These are phyloP conservation scores for Drosophila pegasa DNA, from an alignment of 2,888 invertebrate genomes.

Conservation along the genomic window DNA sequence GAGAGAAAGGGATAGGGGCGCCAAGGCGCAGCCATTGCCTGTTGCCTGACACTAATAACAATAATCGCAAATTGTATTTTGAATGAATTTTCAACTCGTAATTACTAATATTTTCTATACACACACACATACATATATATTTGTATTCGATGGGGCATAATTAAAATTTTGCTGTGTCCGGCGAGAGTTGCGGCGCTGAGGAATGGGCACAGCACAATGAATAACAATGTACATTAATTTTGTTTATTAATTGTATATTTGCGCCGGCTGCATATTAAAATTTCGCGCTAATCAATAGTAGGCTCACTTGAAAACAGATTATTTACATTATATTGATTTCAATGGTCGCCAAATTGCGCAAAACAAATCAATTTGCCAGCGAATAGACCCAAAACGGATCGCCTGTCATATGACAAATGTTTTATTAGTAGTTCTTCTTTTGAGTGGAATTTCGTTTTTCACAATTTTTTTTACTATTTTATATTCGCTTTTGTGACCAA, in stretches of 20 bases:
- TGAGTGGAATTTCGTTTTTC: background rate
- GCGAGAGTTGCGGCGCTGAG: constrained; percentile 16
- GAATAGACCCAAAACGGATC: background rate
- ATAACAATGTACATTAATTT: constrained; percentile 73
- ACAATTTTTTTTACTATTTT: background rate
- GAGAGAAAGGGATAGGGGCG: constrained; percentile 1
- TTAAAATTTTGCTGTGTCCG: constrained; percentile 78
- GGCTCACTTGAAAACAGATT: constrained; percentile 50
- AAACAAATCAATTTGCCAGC: constrained; percentile 19
- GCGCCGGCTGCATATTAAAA: constrained; percentile 70
- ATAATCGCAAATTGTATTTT: constrained; percentile 83
- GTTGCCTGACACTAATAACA: constrained; percentile 77
- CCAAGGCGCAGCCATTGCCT: constrained; percentile 40
- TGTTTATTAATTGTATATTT: constrained; percentile 76
- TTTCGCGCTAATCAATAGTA: constrained; percentile 86
- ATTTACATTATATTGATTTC: constrained; percentile 50
- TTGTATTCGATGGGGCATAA: constrained; percentile 73
- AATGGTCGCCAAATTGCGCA: constrained; percentile 1
- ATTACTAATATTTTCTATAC: constrained; percentile 80
- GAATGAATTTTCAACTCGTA: constrained; percentile 82
- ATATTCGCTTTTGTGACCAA: background rate
- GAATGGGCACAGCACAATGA: constrained; percentile 52
- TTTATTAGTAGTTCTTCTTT: background rate
- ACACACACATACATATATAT: constrained; percentile 36
- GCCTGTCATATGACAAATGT: background rate